Evolutionary conservation across 2,113 vertebrate genomes (phyloP).

Genomic region (Mastomys coucha): DNA sequence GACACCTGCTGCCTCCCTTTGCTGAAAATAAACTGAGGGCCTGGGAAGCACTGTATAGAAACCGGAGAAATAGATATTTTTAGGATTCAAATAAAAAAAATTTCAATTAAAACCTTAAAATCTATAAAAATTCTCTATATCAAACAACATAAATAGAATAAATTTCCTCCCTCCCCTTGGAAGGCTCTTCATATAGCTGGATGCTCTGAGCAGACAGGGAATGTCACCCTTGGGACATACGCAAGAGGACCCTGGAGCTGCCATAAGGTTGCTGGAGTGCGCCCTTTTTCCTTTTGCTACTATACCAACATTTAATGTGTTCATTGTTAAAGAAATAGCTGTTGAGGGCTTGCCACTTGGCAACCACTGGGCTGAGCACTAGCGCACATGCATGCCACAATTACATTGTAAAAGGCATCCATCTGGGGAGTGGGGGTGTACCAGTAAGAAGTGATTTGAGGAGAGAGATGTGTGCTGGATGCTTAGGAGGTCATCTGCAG

Average conservation of each 20-base stretch:
- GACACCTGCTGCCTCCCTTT: not conserved
- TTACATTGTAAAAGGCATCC: not conserved
- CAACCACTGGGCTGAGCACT: not conserved
- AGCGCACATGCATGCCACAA: not conserved
- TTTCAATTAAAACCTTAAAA: constrained; percentile 20
- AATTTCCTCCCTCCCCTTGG: fast-evolving
- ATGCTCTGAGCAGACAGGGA: not conserved
- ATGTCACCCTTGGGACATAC: not conserved
- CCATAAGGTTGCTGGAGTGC: too few relatives aligned
- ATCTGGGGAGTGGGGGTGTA: not conserved
- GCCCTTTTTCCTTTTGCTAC: not conserved
- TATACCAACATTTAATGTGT: not conserved
- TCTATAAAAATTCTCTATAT: not conserved
- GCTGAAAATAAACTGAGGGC: not conserved
- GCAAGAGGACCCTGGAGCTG: not conserved
- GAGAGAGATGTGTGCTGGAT: not conserved
- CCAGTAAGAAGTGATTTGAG: not conserved
- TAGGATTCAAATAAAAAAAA: not conserved
- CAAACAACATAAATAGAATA: not conserved
- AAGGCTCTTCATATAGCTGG: too few relatives aligned
- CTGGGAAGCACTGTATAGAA: not conserved
- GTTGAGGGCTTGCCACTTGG: not conserved
- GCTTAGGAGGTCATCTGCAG: not conserved
- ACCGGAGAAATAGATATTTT: not conserved
- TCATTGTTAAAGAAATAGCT: not conserved